Evolutionary conservation across 2,113 vertebrate genomes (phyloP).

Genomic region (Tyto alba): DNA sequence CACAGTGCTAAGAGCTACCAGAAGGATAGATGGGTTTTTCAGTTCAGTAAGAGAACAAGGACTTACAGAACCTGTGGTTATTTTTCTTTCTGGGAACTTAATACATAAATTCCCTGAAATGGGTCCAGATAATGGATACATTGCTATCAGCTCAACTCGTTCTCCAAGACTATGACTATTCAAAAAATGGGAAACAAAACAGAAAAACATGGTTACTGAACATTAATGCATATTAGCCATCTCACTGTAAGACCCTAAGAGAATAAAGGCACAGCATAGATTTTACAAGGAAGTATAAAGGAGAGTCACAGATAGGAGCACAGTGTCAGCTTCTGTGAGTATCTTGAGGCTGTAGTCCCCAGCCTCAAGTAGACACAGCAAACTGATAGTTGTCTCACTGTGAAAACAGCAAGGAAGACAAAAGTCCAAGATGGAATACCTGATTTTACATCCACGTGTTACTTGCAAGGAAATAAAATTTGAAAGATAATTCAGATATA

Average conservation of each 20-base stretch:
- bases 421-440: not conserved
- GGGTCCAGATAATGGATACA: not conserved
- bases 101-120: not conserved
- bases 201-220: not conserved
- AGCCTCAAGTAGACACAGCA: not conserved
- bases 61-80: not conserved
- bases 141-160: not conserved
- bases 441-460: not conserved
- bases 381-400: not conserved
- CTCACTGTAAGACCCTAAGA: not conserved
- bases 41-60: slow-evolving; percentile 17
- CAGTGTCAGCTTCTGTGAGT: not conserved
- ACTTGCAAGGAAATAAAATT: not conserved
- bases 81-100: not conserved
- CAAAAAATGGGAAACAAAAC: not conserved
- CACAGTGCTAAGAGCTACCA: not conserved
- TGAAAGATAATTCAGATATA: not conserved
- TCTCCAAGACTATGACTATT: not conserved
- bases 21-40: not conserved
- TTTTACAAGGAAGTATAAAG: not conserved
- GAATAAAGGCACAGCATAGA: not conserved
- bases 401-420: not conserved
- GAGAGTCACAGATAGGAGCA: not conserved
- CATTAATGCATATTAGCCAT: not conserved
- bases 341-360: not conserved